Conservation (phyloP, 92 coral and sea anemone genomes). For the Epizoanthus scotinus region DNA sequence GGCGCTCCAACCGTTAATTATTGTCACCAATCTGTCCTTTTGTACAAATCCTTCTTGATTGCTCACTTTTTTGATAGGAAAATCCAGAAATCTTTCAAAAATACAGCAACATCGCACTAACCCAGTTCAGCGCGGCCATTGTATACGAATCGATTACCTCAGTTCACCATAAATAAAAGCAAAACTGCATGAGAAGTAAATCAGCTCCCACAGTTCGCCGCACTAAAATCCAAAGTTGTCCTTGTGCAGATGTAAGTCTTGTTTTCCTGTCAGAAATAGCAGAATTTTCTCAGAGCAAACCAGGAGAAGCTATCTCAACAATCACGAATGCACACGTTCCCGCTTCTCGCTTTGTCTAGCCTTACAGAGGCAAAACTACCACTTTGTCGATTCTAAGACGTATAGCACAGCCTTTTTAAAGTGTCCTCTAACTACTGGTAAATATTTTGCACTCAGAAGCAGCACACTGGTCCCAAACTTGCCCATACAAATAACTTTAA, state of each 20-base stretch:
- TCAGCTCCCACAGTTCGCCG: slow-evolving; percentile 70
- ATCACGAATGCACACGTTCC: slow-evolving; percentile 63
- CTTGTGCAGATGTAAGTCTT: slow-evolving; percentile 48
- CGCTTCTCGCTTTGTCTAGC: slow-evolving; percentile 54
- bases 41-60: slow-evolving; percentile 39
- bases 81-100: slow-evolving; percentile 64
- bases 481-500: slow-evolving; percentile 68
- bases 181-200: slow-evolving; percentile 79
- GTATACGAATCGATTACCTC: slow-evolving; percentile 89
- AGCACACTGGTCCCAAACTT: slow-evolving; percentile 58
- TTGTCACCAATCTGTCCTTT: slow-evolving; percentile 51
- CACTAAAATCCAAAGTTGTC: slow-evolving; percentile 53
- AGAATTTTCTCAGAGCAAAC: slow-evolving; percentile 62
- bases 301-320: slow-evolving; percentile 65
- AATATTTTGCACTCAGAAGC: slow-evolving; percentile 40
- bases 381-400: slow-evolving; percentile 42
- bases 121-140: slow-evolving; percentile 87
- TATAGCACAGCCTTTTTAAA: slow-evolving; percentile 36
- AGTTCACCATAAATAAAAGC: slow-evolving; percentile 88
- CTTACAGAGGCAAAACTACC: slow-evolving; percentile 63
- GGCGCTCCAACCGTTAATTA: slow-evolving; percentile 49
- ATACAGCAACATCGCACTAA: slow-evolving; percentile 75
- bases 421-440: slow-evolving; percentile 33
- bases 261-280: slow-evolving; percentile 51
- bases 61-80: slow-evolving; percentile 41